These are phyloP conservation scores for Apeltes quadracus DNA, from an alignment of 2,113 vertebrate species.

Conservation along the genomic window DNA sequence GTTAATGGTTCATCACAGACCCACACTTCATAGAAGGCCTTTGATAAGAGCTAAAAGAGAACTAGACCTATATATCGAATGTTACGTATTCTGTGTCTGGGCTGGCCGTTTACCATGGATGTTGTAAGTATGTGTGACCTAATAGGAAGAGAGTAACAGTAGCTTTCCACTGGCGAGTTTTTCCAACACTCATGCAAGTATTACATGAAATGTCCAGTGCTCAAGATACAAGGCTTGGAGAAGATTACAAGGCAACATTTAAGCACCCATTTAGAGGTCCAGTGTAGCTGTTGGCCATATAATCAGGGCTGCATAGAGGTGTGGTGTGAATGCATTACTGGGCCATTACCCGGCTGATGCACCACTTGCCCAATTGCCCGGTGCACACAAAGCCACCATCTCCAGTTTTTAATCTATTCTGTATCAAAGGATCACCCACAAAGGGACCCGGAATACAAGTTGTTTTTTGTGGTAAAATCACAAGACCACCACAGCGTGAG, in stretches of 20 bases:
- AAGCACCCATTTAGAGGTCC: slow-evolving; percentile 12
- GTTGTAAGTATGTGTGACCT: neutral
- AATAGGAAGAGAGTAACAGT: neutral
- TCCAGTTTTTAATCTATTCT: slow-evolving; percentile 62
- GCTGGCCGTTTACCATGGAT: neutral
- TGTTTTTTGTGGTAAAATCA: slow-evolving; percentile 62
- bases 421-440: slow-evolving; percentile 68
- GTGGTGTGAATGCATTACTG: slow-evolving; percentile 49
- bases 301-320: slow-evolving; percentile 30
- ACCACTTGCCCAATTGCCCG: slow-evolving; percentile 34
- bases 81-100: neutral
- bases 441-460: slow-evolving; percentile 52
- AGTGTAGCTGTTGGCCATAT: slow-evolving; percentile 18
- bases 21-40: neutral
- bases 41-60: slow-evolving; percentile 4
- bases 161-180: neutral
- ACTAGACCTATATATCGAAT: neutral
- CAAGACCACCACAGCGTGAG: slow-evolving; percentile 18
- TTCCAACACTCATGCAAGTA: slow-evolving; percentile 1
- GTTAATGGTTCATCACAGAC: slow-evolving; percentile 4
- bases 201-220: slow-evolving; percentile 39
- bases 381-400: slow-evolving; percentile 33
- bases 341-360: slow-evolving; percentile 36
- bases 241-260: slow-evolving; percentile 50
- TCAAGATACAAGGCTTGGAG: slow-evolving; percentile 28